These are phyloP conservation scores for Macroglossus sobrinus DNA, from an alignment of 2,113 vertebrate genomes.

Conservation along the genomic window DNA sequence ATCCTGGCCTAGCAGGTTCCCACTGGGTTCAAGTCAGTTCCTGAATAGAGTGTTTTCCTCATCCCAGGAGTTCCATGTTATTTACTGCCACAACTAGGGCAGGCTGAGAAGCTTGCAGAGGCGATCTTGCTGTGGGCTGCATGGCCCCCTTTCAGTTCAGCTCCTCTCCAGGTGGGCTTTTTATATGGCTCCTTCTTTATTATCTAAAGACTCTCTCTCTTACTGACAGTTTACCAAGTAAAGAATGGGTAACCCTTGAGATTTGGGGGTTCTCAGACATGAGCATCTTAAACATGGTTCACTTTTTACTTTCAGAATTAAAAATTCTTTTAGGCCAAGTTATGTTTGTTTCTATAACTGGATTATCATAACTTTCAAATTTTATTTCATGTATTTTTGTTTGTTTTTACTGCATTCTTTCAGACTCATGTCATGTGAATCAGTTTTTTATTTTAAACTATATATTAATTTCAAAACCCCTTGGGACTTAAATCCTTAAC, in stretches of 20 bases:
- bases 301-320: not conserved
- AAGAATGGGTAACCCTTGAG: not conserved
- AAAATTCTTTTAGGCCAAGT: not conserved
- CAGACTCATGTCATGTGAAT: not conserved
- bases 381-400: not conserved
- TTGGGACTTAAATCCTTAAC: not conserved
- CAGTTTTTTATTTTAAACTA: constrained; percentile 19
- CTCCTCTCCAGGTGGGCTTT: not conserved
- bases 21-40: not conserved
- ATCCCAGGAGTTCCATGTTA: not conserved
- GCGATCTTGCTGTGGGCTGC: not conserved
- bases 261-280: not conserved
- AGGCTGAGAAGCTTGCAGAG: not conserved
- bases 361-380: not conserved
- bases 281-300: not conserved
- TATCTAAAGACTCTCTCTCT: not conserved
- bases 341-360: not conserved
- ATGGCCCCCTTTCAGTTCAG: not conserved
- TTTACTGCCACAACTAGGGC: constrained; percentile 32
- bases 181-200: not conserved
- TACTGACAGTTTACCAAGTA: not conserved
- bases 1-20: not conserved
- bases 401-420: constrained; percentile 10
- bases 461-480: not conserved
- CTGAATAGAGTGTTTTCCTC: constrained; percentile 47